Conservation (phyloP, 2,113 vertebrate genomes). For the Lepidiolamprologus cunningtoni region DNA sequence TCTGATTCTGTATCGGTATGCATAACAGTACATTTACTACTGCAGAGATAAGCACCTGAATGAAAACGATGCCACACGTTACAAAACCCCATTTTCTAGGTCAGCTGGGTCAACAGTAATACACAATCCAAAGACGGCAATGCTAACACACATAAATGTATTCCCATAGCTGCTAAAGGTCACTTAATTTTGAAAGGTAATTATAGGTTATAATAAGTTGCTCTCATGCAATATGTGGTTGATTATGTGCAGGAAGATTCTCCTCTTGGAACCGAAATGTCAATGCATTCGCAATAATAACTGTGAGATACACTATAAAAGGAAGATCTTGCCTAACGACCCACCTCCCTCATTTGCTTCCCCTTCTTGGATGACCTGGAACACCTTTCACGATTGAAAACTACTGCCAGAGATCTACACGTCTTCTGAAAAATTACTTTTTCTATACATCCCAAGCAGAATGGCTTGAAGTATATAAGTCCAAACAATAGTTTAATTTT, state of each 20-base stretch:
- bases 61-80: accelerated
- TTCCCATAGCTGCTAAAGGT: neutral
- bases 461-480: neutral
- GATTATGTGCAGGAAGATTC: neutral
- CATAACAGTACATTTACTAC: neutral
- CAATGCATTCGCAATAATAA: neutral
- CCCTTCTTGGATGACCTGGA: neutral
- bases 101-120: neutral
- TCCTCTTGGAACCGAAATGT: neutral
- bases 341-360: neutral
- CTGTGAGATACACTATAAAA: neutral
- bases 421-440: neutral
- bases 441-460: neutral
- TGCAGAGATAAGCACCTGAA: neutral
- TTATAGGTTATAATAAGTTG: neutral
- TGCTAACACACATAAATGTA: neutral
- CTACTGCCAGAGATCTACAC: neutral
- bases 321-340: neutral
- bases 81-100: neutral
- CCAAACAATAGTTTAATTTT: neutral
- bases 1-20: neutral
- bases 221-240: neutral
- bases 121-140: neutral
- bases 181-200: neutral
- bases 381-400: neutral